These are phyloP conservation scores for Bathynomus jamesi DNA, from an alignment of 1,140 invertebrate species.

Conservation along the genomic window DNA sequence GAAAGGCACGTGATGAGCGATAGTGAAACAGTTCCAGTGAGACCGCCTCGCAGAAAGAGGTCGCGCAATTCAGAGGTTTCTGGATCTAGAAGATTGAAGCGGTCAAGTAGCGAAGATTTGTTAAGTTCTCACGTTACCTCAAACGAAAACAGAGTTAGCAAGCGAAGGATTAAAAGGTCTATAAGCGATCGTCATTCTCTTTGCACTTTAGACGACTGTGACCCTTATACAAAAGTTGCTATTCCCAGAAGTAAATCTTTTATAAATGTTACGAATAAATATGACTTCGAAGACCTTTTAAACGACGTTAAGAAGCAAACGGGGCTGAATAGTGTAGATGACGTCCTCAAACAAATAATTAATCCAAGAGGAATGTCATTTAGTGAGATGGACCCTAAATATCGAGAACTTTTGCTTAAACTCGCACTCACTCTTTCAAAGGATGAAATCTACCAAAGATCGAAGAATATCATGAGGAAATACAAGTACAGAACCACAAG, in stretches of 20 bases:
- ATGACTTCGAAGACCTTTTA: constrained; percentile 39
- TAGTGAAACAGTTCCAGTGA: constrained; percentile 25
- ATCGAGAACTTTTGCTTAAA: constrained; percentile 79
- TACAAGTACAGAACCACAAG: constrained; percentile 44
- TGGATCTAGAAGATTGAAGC: constrained; percentile 8
- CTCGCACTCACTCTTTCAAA: constrained; percentile 76
- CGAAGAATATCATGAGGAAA: constrained; percentile 76
- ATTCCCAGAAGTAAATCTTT: constrained; percentile 33
- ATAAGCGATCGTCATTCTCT: constrained; percentile 20
- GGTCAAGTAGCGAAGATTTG: constrained; percentile 31
- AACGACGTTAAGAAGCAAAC: constrained; percentile 50
- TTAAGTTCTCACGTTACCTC: constrained; percentile 10
- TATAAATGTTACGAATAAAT: constrained; percentile 27
- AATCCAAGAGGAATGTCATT: constrained; percentile 85
- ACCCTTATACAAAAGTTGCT: constrained; percentile 19
- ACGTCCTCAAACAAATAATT: constrained; percentile 76
- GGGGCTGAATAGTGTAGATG: constrained; percentile 74
- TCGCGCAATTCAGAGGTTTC: background rate
- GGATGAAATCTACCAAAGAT: constrained; percentile 75
- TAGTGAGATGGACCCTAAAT: constrained; percentile 80
- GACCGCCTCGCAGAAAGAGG: constrained; percentile 27
- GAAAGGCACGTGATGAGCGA: constrained; percentile 30
- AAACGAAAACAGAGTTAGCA: constrained; percentile 1
- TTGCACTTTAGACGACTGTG: background rate
- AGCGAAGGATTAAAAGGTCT: constrained; percentile 14